Conservation (phyloP, 2,888 invertebrate genomes). For the Drosophila lacicola region DNA sequence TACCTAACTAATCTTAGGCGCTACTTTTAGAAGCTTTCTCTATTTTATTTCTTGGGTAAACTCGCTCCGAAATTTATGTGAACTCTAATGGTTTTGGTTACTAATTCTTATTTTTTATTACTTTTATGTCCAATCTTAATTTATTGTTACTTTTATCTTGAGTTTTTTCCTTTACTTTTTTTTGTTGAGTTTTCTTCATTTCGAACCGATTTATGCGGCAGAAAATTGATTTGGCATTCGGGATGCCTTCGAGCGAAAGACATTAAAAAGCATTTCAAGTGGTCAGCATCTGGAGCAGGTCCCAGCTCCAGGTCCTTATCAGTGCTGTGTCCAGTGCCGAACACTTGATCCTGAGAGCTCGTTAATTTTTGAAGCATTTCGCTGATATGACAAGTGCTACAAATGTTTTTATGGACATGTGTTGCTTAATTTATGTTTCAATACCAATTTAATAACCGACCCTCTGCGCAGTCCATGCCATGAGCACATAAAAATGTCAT, state of each 20-base stretch:
- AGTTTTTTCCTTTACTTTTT: constrained; percentile 20
- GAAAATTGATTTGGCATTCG: constrained; percentile 66
- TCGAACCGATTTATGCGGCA: constrained; percentile 58
- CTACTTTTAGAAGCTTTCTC: not conserved
- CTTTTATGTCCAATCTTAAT: constrained; percentile 31
- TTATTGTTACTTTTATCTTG: constrained; percentile 64
- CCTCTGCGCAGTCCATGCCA: not conserved
- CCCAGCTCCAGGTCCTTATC: constrained; percentile 51
- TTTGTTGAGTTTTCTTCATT: constrained; percentile 50
- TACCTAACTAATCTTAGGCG: constrained; percentile 43
- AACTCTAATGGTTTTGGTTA: constrained; percentile 31
- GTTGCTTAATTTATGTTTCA: constrained; percentile 77
- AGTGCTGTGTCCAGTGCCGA: constrained; percentile 28
- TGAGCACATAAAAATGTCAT: constrained; percentile 74
- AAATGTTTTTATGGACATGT: constrained; percentile 72
- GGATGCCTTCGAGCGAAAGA: constrained; percentile 22
- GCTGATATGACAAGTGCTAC: constrained; percentile 73
- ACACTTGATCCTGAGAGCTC: constrained; percentile 45
- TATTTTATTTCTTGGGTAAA: not conserved
- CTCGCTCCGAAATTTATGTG: constrained; percentile 16
- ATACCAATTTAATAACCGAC: constrained; percentile 47
- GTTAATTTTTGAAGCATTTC: constrained; percentile 54
- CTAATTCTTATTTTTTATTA: constrained; percentile 59
- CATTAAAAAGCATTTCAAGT: constrained; percentile 53
- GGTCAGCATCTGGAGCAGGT: constrained; percentile 30